Base-by-base conservation (phyloP, 2,113 vertebrate species). In the Saguinus imperator region DNA sequence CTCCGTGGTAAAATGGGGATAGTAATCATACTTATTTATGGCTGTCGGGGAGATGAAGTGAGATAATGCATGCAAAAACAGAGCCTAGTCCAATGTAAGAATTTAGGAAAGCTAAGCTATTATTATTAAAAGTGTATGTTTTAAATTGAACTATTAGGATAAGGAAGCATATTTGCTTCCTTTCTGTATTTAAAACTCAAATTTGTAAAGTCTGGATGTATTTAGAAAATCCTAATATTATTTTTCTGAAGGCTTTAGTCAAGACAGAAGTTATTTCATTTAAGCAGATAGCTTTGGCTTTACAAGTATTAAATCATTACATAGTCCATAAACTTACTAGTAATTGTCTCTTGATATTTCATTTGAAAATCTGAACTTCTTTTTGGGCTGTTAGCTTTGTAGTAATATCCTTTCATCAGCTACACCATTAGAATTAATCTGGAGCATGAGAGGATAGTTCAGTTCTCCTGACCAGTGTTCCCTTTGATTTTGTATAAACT, bases 401-500 rank as follows among this genome's bases (percentile, higher is more conserved):
- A 84, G 92, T 81, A n/a, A 7, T 80, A 93, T 89, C 52, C 80
- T 95, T 93, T 94, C 64, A 85, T 96, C 64, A 61, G 89, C 35
- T 55, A 21, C 45, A 64, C 92, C 92, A 50, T 87, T 84, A 68
- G 92, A 92, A 96, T 94, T 94, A 93, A 97, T 94, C 72, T 73
- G n/a, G 35, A 58, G 84, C 55, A 35, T 16, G 27, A 92, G 76
- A 64, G 92, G 94, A 97, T 50, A 95, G 72, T 58, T 68, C 35
- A 58, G 80, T n/a, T 50, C 64, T 96, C 43, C 80, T 89, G 76
- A 61, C 80, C 57, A 66, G 77, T 20, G 72, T 93, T 96, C 57
- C 64, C 81, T 97, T 94, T 97, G 96, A 97, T 95, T 94, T 87
- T 95, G 90, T 76, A 52, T 95, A 92, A 97, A 90, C 89, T 92